A percentile compares a stretch with the other conserved stretches of the same genome.
Evolutionary conservation across 2,113 vertebrate species (phyloP).

Genomic region (Heterochromis multidens): DNA sequence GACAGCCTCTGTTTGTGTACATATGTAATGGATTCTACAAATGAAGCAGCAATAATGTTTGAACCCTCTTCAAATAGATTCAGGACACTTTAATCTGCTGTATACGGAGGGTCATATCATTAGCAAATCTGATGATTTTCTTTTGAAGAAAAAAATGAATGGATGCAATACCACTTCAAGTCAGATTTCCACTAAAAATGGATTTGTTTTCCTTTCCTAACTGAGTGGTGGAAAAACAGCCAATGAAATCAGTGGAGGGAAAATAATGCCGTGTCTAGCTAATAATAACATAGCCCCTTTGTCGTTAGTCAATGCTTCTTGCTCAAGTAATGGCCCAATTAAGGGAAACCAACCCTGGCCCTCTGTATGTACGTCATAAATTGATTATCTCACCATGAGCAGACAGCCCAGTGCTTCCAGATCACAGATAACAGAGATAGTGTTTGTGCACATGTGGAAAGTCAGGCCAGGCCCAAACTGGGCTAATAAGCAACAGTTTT

Average conservation of each 20-base stretch:
- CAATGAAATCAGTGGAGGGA: slow-evolving; percentile 36
- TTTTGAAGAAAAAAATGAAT: not conserved
- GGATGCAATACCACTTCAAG: not conserved
- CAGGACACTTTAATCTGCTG: not conserved
- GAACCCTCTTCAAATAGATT: not conserved
- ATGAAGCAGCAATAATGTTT: not conserved
- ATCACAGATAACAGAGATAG: slow-evolving; percentile 45
- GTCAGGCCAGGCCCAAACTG: slow-evolving; percentile 39
- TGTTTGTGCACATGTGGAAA: slow-evolving; percentile 25
- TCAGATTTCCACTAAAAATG: not conserved
- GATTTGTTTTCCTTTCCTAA: slow-evolving; percentile 7
- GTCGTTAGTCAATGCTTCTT: slow-evolving; percentile 62
- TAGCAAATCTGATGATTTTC: not conserved
- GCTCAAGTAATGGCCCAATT: slow-evolving; percentile 70
- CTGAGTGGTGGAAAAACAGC: slow-evolving; percentile 37
- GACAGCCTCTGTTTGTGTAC: not conserved
- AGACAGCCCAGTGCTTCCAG: slow-evolving; percentile 51
- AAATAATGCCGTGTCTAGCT: slow-evolving; percentile 36
- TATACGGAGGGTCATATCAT: not conserved
- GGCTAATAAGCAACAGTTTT: slow-evolving; percentile 66
- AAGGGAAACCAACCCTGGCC: slow-evolving; percentile 53
- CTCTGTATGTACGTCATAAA: slow-evolving; percentile 67
- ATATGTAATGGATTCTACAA: not conserved
- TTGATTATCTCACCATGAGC: slow-evolving; percentile 69
- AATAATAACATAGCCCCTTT: slow-evolving; percentile 50